These are phyloP conservation scores for Oriolus oriolus DNA, from an alignment of 2,113 vertebrate genomes.

Conservation along the genomic window DNA sequence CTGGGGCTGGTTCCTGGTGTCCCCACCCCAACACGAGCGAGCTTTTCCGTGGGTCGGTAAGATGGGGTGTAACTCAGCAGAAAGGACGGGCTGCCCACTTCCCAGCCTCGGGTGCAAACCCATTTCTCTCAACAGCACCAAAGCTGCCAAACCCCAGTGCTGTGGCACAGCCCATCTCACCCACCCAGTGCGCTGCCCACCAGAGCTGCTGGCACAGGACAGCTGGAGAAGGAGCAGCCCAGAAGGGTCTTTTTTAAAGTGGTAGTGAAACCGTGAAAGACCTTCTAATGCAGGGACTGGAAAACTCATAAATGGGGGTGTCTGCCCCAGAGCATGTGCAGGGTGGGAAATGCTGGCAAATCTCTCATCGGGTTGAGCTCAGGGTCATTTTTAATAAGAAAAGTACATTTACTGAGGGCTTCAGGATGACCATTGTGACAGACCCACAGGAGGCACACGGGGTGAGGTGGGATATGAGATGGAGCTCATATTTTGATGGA, in stretches of 20 bases:
- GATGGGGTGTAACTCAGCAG: no score
- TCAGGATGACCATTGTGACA: neutral
- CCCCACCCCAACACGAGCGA: neutral
- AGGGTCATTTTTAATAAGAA: neutral
- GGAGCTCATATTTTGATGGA: neutral
- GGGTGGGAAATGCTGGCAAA: neutral
- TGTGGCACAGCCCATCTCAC: neutral
- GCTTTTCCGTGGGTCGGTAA: accelerated
- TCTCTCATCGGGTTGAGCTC: neutral
- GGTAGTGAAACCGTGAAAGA: neutral
- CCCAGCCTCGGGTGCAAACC: neutral
- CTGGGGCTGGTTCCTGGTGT: neutral
- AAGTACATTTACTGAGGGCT: neutral
- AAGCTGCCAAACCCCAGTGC: neutral
- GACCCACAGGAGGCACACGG: accelerated
- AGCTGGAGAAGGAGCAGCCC: neutral
- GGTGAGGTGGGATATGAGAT: neutral
- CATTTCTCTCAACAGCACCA: neutral
- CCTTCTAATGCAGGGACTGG: neutral
- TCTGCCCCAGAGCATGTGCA: accelerated
- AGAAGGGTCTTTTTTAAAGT: neutral
- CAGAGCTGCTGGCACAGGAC: neutral
- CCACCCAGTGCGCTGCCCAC: accelerated
- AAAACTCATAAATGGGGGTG: neutral
- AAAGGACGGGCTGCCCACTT: neutral